A percentile compares a stretch with the other conserved stretches of the same genome.
Evolutionary conservation across 2,888 invertebrate species (phyloP).

Genomic region (Syrista parreyssii): DNA sequence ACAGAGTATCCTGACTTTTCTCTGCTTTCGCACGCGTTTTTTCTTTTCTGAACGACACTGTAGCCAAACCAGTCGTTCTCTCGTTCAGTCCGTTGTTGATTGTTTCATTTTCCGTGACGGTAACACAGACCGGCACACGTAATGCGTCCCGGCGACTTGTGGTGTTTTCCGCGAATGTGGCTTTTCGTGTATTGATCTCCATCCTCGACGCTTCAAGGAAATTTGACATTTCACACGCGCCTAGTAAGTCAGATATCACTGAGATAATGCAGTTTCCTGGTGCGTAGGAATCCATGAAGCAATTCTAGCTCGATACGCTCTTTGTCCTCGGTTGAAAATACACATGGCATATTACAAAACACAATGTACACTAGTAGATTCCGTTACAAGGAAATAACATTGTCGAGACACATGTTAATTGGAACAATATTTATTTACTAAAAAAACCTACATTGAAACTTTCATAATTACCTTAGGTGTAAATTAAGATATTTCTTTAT

Average conservation of each 20-base stretch:
- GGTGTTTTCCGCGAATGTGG: conserved; percentile 40
- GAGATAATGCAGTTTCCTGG: background rate
- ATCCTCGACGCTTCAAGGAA: conserved; percentile 33
- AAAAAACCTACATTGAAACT: too few relatives aligned
- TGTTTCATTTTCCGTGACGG: background rate
- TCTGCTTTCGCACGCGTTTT: conserved; percentile 37
- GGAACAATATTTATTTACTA: background rate
- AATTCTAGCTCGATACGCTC: background rate
- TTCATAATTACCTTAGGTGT: too few relatives aligned
- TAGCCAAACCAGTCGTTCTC: background rate
- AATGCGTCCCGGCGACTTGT: background rate
- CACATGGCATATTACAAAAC: background rate
- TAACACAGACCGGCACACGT: background rate
- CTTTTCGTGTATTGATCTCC: conserved; percentile 59
- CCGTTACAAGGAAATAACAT: background rate
- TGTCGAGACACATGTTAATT: background rate
- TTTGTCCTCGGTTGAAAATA: background rate
- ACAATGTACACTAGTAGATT: background rate
- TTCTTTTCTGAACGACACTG: background rate
- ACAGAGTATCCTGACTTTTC: conserved; percentile 42
- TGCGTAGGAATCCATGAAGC: background rate
- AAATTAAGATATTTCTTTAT: too few relatives aligned
- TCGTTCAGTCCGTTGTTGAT: background rate
- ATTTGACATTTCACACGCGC: conserved; percentile 39
- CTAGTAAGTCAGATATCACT: conserved; percentile 4